phyloP scores from a whole-genome alignment of 2,797 vertebrate genomes.

The Spinus olivaceus region DNA sequence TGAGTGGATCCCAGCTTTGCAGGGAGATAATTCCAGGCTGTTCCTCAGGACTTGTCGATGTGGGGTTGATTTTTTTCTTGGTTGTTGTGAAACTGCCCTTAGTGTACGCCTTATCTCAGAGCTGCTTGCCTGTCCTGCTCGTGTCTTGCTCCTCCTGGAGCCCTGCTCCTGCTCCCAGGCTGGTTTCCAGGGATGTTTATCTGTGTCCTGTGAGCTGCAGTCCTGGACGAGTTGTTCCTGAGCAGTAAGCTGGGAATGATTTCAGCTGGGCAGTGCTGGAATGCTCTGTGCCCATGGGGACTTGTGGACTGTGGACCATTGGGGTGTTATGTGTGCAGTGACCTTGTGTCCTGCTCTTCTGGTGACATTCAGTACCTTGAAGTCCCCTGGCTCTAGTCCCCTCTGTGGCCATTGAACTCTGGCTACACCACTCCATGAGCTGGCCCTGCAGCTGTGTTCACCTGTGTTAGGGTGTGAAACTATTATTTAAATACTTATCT shows the following conservation, averaged over 20 bases:
- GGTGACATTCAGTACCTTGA: neutral
- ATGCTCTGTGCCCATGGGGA: neutral
- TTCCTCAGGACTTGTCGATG: neutral
- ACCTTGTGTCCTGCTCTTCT: neutral
- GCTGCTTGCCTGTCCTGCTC: neutral
- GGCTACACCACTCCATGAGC: neutral
- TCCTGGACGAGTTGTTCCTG: neutral
- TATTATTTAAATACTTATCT: neutral
- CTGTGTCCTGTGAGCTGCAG: neutral
- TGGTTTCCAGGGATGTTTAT: neutral
- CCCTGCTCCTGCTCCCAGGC: rapidly evolving
- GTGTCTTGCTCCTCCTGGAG: neutral
- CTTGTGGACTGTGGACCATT: neutral
- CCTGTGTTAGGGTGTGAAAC: neutral
- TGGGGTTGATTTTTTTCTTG: neutral
- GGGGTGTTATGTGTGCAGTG: neutral
- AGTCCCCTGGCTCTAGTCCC: neutral
- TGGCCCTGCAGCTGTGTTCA: neutral
- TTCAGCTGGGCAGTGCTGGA: neutral
- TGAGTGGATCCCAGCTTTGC: neutral
- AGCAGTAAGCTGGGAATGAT: neutral
- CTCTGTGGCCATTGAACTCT: neutral
- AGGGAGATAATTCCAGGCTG: neutral
- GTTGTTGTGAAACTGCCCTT: neutral
- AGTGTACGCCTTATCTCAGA: neutral